These are phyloP conservation scores for Microctenopoma steveboyesi DNA, from an alignment of 2,797 vertebrate species.

Conservation along the genomic window DNA sequence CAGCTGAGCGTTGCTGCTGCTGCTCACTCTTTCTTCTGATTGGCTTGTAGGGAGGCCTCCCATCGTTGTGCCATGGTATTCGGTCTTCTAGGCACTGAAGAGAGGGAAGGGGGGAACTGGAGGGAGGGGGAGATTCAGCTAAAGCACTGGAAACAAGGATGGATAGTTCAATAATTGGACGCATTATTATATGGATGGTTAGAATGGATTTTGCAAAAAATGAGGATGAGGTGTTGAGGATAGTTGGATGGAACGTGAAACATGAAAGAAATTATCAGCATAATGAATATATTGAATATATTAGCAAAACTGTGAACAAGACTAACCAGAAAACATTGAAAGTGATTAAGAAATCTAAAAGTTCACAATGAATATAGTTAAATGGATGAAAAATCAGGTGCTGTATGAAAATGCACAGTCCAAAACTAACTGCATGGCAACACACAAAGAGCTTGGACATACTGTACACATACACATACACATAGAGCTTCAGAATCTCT, in stretches of 20 bases:
- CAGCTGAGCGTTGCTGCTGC: constrained; percentile 6
- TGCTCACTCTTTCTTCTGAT: constrained; percentile 72
- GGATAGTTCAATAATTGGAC: constrained; percentile 15
- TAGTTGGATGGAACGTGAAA: constrained; percentile 9
- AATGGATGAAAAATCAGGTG: constrained; percentile 21
- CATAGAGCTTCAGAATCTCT: no score
- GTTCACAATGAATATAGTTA: constrained; percentile 48
- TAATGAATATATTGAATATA: constrained; percentile 10
- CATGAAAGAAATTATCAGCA: constrained; percentile 4
- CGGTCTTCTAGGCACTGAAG: constrained; percentile 64
- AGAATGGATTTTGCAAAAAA: background rate
- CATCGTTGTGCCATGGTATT: constrained; percentile 78
- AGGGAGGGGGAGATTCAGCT: constrained; percentile 69
- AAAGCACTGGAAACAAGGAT: constrained; percentile 61
- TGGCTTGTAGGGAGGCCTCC: constrained; percentile 76
- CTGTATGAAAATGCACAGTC: no score
- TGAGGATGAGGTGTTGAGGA: background rate
- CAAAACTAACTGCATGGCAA: no score
- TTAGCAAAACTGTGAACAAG: constrained; percentile 46
- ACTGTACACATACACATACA: no score
- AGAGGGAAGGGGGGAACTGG: constrained; percentile 72
- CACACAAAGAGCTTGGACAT: no score
- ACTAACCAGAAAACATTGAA: constrained; percentile 41
- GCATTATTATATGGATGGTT: background rate
- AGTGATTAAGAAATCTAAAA: constrained; percentile 46